A percentile compares a stretch with the other conserved stretches of the same genome.
phyloP scores from a whole-genome alignment of 2,888 invertebrate species.

The Cancer borealis region DNA sequence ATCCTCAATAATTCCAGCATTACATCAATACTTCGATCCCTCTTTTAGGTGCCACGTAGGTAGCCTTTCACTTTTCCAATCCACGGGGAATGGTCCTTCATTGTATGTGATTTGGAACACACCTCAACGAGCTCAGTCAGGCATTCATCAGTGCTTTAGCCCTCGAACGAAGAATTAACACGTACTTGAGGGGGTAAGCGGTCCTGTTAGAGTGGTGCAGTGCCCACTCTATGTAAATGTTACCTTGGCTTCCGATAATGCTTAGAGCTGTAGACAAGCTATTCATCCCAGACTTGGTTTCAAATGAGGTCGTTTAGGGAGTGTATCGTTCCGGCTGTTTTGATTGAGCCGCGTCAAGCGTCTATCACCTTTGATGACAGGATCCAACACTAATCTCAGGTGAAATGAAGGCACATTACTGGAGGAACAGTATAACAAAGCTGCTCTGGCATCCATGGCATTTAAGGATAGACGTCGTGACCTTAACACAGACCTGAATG shows the following conservation, averaged over 20 bases:
- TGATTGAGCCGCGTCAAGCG: background rate
- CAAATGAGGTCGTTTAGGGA: background rate
- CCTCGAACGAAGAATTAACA: slow-evolving; percentile 13
- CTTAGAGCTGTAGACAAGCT: background rate
- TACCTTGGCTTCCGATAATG: background rate
- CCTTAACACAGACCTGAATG: background rate
- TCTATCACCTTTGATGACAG: background rate
- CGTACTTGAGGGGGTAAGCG: background rate
- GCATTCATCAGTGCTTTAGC: background rate
- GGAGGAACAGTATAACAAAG: background rate
- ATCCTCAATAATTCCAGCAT: background rate
- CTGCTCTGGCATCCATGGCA: background rate
- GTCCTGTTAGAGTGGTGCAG: background rate
- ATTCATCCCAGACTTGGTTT: background rate
- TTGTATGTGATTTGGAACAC: background rate
- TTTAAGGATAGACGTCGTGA: background rate
- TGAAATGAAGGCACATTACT: background rate
- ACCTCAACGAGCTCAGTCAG: background rate
- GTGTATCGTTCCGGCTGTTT: background rate
- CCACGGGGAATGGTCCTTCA: background rate
- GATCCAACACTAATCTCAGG: background rate
- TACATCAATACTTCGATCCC: background rate
- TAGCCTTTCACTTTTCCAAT: background rate
- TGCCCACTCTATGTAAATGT: background rate
- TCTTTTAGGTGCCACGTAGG: background rate